Base-by-base conservation (phyloP, 2,888 invertebrate genomes). In the Phalangium opilio region DNA sequence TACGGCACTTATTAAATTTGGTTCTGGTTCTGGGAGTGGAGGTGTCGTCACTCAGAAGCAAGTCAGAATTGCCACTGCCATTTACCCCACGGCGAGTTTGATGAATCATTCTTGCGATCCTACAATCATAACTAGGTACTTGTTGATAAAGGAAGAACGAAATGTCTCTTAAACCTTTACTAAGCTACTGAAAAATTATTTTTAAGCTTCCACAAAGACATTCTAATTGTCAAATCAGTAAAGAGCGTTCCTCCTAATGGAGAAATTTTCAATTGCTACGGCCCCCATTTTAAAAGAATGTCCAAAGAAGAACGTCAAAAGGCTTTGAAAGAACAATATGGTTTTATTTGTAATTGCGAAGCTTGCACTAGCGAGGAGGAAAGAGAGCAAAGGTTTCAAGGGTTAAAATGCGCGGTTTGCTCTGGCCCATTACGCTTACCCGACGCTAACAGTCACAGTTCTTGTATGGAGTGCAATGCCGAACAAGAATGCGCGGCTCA, bases 101-200 rank as follows among this genome's bases (percentile, higher is more conserved):
- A 83, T 90, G 77, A 95, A 93, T 66, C 93, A 95, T 68, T 82
- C 87, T 0, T 93, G 93, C 64, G 78, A 81, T 54, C 81, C 86
- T 5, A 81, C 81, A 59, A 80, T 89, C 50, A 76, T 78, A 44
- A 78, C 78, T 58, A 77, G 75, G 79, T 81, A 64, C n/a, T n/a
- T n/a, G n/a, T n/a, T n/a, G n/a, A n/a, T n/a, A n/a, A n/a, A n/a
- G n/a, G n/a, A n/a, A n/a, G n/a, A n/a, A n/a, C n/a, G n/a, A n/a
- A n/a, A n/a, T n/a, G n/a, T 27, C 27, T 27, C 8, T 27, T 27
- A 27, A 8, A 27, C n/a, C n/a, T 27, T 27, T 27, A 27, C 5
- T 27, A 27, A n/a, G 4, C 8, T 27, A 27, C 8, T 4, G 27
- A 7, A 27, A 27, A 27, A 7, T 27, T 27, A 7, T 8, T 27